A percentile compares a stretch with the other conserved stretches of the same genome.
Evolutionary conservation across 2,797 vertebrate genomes (phyloP).

Genomic region (Xerus rutilus): DNA sequence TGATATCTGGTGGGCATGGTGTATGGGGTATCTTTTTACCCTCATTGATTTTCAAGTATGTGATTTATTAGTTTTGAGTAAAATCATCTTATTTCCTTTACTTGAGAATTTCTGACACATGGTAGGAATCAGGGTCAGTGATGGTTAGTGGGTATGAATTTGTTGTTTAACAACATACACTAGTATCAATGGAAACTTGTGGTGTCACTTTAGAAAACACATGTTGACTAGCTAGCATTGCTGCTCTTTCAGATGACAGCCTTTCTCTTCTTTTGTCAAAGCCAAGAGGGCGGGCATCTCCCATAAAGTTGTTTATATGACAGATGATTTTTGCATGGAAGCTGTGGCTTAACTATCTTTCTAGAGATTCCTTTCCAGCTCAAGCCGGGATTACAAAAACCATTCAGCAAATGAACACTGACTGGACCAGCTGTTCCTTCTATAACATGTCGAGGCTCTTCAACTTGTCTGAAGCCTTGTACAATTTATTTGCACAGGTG

Average conservation of each 20-base stretch:
- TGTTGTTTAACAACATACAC: slow-evolving; percentile 20
- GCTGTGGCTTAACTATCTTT: slow-evolving; percentile 39
- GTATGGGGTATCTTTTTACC: not conserved
- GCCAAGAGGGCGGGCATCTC: not conserved
- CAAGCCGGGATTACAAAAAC: slow-evolving; percentile 57
- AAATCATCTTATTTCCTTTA: not conserved
- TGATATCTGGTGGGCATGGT: not conserved
- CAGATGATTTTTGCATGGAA: slow-evolving; percentile 47
- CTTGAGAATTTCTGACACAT: not conserved
- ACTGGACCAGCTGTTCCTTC: slow-evolving; percentile 65
- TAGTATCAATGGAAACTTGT: not conserved
- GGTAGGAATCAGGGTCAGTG: not conserved
- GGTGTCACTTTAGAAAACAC: not conserved
- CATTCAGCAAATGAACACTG: slow-evolving; percentile 63
- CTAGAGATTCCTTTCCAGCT: slow-evolving; percentile 2
- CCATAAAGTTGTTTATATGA: slow-evolving; percentile 1
- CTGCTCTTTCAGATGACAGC: not conserved
- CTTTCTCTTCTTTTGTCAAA: slow-evolving; percentile 50
- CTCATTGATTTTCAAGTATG: not conserved
- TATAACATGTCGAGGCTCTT: not conserved
- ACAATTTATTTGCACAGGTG: slow-evolving; percentile 65
- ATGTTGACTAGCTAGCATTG: not conserved
- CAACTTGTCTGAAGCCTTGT: slow-evolving; percentile 32
- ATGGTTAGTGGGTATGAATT: not conserved
- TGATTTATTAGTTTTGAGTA: not conserved